Percentiles rank a stretch among this genome's conserved stretches.
Conservation (phyloP, 2,888 invertebrate species). For the Allophyes oxyacanthae region DNA sequence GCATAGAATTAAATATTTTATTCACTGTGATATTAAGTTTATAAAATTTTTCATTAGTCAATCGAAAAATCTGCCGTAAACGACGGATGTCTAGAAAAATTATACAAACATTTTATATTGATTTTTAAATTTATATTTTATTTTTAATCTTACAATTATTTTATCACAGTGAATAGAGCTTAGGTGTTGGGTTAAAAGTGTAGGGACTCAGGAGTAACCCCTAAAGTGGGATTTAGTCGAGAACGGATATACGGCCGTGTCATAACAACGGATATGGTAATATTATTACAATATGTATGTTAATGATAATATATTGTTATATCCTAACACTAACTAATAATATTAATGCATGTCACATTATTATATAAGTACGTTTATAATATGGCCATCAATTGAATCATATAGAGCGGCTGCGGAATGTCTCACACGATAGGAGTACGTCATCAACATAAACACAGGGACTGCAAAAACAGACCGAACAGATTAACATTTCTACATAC, state of each 20-base stretch:
- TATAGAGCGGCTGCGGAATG: conserved; percentile 62
- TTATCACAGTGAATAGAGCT: conserved; percentile 82
- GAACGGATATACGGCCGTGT: conserved; percentile 48
- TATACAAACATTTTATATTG: conserved; percentile 46
- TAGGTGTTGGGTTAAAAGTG: conserved; percentile 56
- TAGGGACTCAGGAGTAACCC: conserved; percentile 38
- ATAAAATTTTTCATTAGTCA: conserved; percentile 45
- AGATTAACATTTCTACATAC: conserved; percentile 12
- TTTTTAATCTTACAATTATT: conserved; percentile 59
- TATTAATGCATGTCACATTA: conserved; percentile 44
- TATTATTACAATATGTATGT: conserved; percentile 49
- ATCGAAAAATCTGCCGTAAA: conserved; percentile 42
- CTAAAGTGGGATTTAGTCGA: conserved; percentile 34
- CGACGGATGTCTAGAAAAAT: conserved; percentile 50
- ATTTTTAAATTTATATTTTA: conserved; percentile 54
- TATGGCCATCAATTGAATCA: conserved; percentile 52
- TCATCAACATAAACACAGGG: conserved; percentile 47
- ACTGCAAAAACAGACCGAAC: conserved; percentile 42
- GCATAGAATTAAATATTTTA: conserved; percentile 55
- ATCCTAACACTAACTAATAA: conserved; percentile 63
- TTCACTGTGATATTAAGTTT: conserved; percentile 75
- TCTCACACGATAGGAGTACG: conserved; percentile 46
- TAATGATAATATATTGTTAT: conserved; percentile 63
- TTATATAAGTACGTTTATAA: conserved; percentile 45
- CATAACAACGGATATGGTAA: conserved; percentile 55